phyloP scores from a whole-genome alignment of 2,888 invertebrate species.

The Lasioglossum figueresi region DNA sequence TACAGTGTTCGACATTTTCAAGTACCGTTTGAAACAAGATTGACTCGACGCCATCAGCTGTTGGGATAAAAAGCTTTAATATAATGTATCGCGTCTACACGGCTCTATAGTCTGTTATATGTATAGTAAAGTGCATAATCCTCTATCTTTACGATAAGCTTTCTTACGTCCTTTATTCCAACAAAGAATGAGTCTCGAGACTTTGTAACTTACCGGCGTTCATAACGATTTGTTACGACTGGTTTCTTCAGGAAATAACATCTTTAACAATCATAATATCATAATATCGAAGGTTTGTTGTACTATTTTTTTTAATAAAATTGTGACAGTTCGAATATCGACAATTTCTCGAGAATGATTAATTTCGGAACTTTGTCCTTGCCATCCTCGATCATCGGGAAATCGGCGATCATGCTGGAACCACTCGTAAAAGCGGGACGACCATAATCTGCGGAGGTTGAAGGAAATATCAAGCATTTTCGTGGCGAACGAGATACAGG shows the following conservation, averaged over 20 bases:
- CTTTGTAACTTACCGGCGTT: not conserved
- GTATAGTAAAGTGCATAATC: not conserved
- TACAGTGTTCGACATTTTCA: not conserved
- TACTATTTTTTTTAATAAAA: too few species aligned
- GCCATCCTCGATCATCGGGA: not conserved
- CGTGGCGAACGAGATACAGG: slow-evolving; percentile 22
- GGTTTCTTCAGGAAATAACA: not conserved
- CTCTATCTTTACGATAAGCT: slow-evolving; percentile 1
- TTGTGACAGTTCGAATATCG: too few species aligned
- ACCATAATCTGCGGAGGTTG: not conserved
- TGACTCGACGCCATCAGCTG: not conserved
- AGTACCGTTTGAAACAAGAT: not conserved
- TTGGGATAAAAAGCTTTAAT: not conserved
- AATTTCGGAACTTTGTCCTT: not conserved
- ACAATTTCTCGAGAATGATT: not conserved
- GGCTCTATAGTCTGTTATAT: not conserved
- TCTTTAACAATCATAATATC: not conserved
- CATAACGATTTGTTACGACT: not conserved
- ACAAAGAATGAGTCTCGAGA: not conserved
- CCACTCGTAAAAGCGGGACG: not conserved
- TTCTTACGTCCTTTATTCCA: not conserved
- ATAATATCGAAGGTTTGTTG: not conserved
- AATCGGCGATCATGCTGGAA: not conserved
- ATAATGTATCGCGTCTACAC: not conserved
- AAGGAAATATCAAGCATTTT: slow-evolving; percentile 44